Conservation (phyloP, 2,797 vertebrate species). For the Austrolebias charrua region DNA sequence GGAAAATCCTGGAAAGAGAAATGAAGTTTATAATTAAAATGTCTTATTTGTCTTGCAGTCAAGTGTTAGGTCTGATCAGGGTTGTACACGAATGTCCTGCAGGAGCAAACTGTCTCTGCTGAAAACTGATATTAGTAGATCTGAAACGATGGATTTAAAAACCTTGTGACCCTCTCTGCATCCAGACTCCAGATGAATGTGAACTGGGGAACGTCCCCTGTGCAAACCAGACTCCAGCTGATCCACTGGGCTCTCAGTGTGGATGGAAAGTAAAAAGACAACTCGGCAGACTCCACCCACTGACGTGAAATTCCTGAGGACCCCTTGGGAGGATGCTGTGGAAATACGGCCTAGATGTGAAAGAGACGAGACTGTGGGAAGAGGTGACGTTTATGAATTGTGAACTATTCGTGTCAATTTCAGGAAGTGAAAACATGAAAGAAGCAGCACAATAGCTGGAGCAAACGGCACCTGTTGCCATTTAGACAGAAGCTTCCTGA, state of each 20-base stretch:
- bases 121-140: constrained; percentile 15
- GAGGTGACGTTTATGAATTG: constrained; percentile 32
- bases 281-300: constrained; percentile 32
- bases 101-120: constrained; percentile 29
- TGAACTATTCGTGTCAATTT: constrained; percentile 23
- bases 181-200: no score
- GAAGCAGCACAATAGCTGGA: constrained; percentile 7
- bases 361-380: constrained; percentile 11
- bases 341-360: constrained; percentile 27
- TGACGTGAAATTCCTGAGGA: constrained; percentile 39
- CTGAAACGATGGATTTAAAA: neutral
- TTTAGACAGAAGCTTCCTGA: constrained; percentile 32
- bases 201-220: constrained; percentile 3
- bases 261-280: constrained; percentile 29
- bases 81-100: constrained; percentile 1
- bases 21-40: no score
- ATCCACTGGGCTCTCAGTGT: constrained; percentile 35
- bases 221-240: constrained; percentile 13
- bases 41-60: no score
- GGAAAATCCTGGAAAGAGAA: no score
- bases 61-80: neutral
- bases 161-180: no score
- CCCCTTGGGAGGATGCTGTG: constrained; percentile 30
- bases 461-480: constrained; percentile 34
- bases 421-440: constrained; percentile 40